Base-by-base conservation (phyloP, 1,140 invertebrate species). In the Aphidius ervi region DNA sequence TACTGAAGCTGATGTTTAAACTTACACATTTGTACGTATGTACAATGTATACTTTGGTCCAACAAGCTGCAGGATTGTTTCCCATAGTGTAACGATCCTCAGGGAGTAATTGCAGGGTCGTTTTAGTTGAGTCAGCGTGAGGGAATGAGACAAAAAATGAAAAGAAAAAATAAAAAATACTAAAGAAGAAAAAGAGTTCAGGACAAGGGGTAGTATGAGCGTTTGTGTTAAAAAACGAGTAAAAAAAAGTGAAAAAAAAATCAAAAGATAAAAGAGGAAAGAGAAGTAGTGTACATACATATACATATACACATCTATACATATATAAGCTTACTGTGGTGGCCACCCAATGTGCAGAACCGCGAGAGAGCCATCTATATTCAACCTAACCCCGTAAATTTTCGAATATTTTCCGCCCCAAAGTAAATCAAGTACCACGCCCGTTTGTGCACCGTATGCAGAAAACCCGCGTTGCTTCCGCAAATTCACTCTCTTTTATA, bases 41-140 rank as follows among this genome's bases (percentile, higher is more conserved):
- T 39, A 41, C 57, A 64, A 43, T 61, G 23, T 31, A 41, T 50
- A 58, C 60, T 49, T 53, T 59, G 53, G 63, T 64, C 59, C 63
- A 65, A 68, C 69, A 69, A 63, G 62, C 64, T 63, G 61, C 65
- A 71, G 65, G 67, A 71, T 68, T 72, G 71, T 74, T 74, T 72
- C 64, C 67, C 64, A 59, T 64, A 58, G 65, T 68, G 69, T 69
- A 74, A 69, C 69, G 68, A 71, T 74, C 70, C 69, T 66, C 58
- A 42, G 66, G 69, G 72, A 74, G 68, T 75, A 76, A 76, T 76
- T 75, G 72, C 70, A 54, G 68, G 69, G 68, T 70, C 68, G 70
- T 73, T 71, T 73, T 64, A 68, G 71, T 69, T 65, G 71, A 75
- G 67, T 75, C 72, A 75, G 74, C 71, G 67, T 58, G 63, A 56